Evolutionary conservation across 2,888 invertebrate species (phyloP).

Genomic region (Aricia artaxerxes): DNA sequence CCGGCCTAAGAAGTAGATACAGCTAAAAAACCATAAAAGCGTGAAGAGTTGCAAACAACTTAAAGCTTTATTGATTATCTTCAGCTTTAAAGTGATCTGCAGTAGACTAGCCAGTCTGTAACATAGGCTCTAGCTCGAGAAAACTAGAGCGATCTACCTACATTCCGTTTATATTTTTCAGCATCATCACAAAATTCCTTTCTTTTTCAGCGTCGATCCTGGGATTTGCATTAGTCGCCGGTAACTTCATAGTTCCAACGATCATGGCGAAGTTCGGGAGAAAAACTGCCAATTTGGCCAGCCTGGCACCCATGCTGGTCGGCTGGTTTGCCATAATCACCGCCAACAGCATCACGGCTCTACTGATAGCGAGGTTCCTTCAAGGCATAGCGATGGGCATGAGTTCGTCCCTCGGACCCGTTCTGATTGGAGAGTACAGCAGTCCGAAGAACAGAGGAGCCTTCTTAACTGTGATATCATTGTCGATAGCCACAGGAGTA

Average conservation of each 20-base stretch:
- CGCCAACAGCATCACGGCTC: conserved; percentile 55
- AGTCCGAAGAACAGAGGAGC: conserved; percentile 81
- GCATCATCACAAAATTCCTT: not conserved
- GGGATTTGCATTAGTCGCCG: conserved; percentile 57
- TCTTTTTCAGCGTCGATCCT: conserved; percentile 59
- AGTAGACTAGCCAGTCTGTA: no score
- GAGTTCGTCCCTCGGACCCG: conserved; percentile 67
- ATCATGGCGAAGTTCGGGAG: conserved; percentile 80
- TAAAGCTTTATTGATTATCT: no score
- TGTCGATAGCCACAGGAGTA: conserved; percentile 81
- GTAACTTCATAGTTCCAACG: conserved; percentile 58
- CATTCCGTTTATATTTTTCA: no score
- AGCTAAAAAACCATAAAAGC: no score
- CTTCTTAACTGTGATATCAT: conserved; percentile 80
- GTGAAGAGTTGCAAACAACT: no score
- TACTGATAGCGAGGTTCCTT: conserved; percentile 57
- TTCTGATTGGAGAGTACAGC: conserved; percentile 78
- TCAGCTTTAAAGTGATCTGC: no score
- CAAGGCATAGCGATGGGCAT: conserved; percentile 77
- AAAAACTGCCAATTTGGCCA: conserved; percentile 68
- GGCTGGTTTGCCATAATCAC: conserved; percentile 78
- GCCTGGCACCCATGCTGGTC: conserved; percentile 65
- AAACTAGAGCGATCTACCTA: no score
- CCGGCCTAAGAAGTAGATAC: no score
- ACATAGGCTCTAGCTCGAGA: no score